These are phyloP conservation scores for Eumerus sabulonum DNA, from an alignment of 2,888 invertebrate species.

Conservation along the genomic window DNA sequence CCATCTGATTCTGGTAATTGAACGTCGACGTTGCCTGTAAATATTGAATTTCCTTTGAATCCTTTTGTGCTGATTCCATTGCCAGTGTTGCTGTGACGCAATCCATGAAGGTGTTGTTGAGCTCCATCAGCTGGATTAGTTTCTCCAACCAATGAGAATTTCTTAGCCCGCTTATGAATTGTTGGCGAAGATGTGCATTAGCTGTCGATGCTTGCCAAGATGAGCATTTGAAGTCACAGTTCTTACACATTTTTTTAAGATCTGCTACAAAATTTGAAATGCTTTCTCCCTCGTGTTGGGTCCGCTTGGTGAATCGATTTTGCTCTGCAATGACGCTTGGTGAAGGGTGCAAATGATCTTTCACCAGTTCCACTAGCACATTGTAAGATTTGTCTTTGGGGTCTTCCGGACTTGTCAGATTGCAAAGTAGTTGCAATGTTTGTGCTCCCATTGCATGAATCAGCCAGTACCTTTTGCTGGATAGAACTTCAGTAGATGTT, in stretches of 20 bases:
- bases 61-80: conserved; percentile 32
- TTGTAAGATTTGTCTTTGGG: conserved; percentile 8
- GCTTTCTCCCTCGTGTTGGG: conserved; percentile 20
- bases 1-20: conserved; percentile 17
- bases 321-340: conserved; percentile 41
- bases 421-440: conserved; percentile 32
- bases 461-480: conserved; percentile 11
- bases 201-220: conserved; percentile 26
- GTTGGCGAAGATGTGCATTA: conserved; percentile 28
- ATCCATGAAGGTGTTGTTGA: conserved; percentile 10
- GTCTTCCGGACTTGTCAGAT: conserved; percentile 35
- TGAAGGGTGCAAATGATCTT: conserved; percentile 36
- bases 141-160: conserved; percentile 35
- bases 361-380: conserved; percentile 24
- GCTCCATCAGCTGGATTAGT: conserved; percentile 33
- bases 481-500: background rate
- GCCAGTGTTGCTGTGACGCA: conserved; percentile 19
- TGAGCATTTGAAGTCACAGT: conserved; percentile 14
- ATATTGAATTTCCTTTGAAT: conserved; percentile 41
- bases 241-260: conserved; percentile 28
- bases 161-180: conserved; percentile 31
- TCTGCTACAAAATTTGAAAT: conserved; percentile 39
- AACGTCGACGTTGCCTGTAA: conserved; percentile 8
- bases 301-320: conserved; percentile 29
- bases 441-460: conserved; percentile 23